Conservation (phyloP, 2,113 vertebrate genomes). For the Himantopus leucocephalus region DNA sequence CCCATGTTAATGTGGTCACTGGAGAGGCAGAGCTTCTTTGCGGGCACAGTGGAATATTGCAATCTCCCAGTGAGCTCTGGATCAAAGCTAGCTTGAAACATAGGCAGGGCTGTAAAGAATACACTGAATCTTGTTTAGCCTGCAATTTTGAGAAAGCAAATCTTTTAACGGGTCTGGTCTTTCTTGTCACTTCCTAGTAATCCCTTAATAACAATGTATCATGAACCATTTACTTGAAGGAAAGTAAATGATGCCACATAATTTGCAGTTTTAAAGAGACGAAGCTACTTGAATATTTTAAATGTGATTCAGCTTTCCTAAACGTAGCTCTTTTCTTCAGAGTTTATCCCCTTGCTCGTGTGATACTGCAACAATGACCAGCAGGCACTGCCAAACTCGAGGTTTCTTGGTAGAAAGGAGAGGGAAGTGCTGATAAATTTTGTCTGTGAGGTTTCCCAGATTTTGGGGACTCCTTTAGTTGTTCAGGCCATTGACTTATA, state of each 20-base stretch:
- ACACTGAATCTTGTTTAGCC: neutral
- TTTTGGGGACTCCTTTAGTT: neutral
- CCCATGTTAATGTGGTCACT: neutral
- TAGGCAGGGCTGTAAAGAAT: neutral
- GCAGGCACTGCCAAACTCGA: neutral
- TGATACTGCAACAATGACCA: neutral
- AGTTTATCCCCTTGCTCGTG: neutral
- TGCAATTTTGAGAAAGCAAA: neutral
- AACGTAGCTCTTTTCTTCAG: neutral
- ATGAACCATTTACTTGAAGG: neutral
- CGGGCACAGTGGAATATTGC: neutral
- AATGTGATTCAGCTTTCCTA: neutral
- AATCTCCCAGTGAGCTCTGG: neutral
- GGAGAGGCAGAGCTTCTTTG: neutral
- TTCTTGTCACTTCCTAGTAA: neutral
- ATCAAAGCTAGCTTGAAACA: neutral
- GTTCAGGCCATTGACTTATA: neutral
- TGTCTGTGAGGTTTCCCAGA: neutral
- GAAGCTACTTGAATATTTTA: neutral
- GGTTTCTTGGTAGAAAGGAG: neutral
- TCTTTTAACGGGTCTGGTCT: neutral
- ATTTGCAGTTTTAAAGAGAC: neutral
- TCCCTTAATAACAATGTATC: neutral
- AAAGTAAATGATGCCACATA: neutral
- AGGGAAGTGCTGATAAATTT: neutral